Evolutionary conservation across 2,888 invertebrate species (phyloP).

Genomic region (Fragum whitleyi): DNA sequence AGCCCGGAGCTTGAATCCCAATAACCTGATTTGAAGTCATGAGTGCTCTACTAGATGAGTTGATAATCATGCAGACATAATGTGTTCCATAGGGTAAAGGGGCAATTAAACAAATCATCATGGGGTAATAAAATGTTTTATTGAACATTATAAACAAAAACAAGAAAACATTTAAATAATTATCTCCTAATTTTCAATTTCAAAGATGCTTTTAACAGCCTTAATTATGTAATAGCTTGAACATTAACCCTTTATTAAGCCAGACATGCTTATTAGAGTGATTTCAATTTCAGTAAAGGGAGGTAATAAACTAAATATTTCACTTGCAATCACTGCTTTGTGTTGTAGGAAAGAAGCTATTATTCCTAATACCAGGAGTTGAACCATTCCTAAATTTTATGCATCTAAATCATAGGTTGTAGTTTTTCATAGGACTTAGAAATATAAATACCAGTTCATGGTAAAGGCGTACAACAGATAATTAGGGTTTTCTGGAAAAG

Average conservation of each 20-base stretch:
- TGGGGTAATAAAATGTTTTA: neutral
- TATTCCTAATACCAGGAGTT: too few species aligned
- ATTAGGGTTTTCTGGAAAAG: constrained; percentile 12
- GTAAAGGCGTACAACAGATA: neutral
- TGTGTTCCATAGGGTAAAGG: too few species aligned
- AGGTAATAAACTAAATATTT: neutral
- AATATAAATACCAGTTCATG: too few species aligned
- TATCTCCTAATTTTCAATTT: constrained; percentile 1
- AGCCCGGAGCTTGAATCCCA: too few species aligned
- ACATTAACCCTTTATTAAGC: neutral
- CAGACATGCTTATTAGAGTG: neutral
- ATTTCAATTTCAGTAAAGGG: neutral
- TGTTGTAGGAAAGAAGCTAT: too few species aligned
- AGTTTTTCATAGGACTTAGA: too few species aligned
- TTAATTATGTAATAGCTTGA: neutral
- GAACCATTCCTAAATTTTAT: too few species aligned
- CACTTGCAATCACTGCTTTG: too few species aligned
- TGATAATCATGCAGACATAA: too few species aligned
- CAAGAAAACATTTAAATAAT: constrained; percentile 4
- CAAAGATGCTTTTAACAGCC: constrained; percentile 4
- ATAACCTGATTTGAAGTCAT: too few species aligned
- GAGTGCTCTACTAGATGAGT: too few species aligned
- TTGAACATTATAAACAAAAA: constrained; percentile 4
- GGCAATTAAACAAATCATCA: neutral
- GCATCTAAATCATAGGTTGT: too few species aligned